Conservation (phyloP, 2,797 vertebrate genomes). For the Pterois miles region DNA sequence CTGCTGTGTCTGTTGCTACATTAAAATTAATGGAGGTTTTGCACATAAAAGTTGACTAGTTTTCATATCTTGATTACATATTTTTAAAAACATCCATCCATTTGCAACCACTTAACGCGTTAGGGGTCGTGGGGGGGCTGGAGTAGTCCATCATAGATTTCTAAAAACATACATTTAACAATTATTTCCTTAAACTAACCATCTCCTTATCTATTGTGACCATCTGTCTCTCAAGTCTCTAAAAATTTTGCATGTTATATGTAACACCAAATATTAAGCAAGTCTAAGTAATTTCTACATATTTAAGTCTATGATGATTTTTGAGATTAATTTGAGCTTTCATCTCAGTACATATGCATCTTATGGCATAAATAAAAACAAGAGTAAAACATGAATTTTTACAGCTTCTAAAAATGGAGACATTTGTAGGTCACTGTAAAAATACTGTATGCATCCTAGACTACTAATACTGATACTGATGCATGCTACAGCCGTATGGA, state of each 20-base stretch:
- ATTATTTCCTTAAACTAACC: neutral
- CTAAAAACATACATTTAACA: neutral
- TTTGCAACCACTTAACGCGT: too few species aligned
- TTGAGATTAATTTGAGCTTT: neutral
- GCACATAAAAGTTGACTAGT: neutral
- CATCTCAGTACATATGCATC: neutral
- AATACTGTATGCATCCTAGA: neutral
- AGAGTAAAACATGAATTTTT: neutral
- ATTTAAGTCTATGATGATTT: neutral
- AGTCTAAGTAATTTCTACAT: neutral
- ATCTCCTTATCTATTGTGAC: neutral
- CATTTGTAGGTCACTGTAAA: neutral
- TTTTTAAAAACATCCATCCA: neutral
- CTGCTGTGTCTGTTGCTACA: neutral
- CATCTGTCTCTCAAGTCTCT: neutral
- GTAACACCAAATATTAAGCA: neutral
- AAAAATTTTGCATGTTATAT: neutral
- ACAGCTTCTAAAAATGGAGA: neutral
- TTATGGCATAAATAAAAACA: neutral
- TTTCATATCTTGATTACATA: neutral
- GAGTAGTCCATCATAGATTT: too few species aligned
- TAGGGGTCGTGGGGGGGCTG: too few species aligned
- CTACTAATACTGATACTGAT: neutral
- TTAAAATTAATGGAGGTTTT: neutral
- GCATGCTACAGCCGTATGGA: neutral